phyloP scores from a whole-genome alignment of 2,113 vertebrate genomes.

The Etia nguti region DNA sequence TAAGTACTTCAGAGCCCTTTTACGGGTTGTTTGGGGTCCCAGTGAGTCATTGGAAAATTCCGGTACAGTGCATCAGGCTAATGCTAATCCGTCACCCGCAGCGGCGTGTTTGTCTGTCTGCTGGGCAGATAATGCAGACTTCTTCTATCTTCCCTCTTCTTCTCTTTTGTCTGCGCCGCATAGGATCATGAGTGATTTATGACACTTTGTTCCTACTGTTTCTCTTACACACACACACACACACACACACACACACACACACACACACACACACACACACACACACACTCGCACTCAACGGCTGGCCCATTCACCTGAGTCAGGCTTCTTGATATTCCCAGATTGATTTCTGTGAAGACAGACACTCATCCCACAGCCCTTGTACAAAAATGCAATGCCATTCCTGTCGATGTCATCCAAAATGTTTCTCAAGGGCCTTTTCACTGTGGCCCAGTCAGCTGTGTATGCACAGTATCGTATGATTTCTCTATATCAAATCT shows the following conservation, averaged over 20 bases:
- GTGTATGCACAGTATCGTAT: conserved; percentile 37
- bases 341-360: conserved; percentile 59
- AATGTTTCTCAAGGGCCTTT: conserved; percentile 41
- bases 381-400: conserved; percentile 31
- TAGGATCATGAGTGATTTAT: conserved; percentile 69
- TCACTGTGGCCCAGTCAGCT: conserved; percentile 9
- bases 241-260: background rate
- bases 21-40: conserved; percentile 36
- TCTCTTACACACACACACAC: background rate
- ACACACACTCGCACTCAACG: background rate
- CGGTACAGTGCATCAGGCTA: conserved; percentile 35
- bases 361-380: conserved; percentile 49
- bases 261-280: background rate
- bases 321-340: conserved; percentile 59
- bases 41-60: conserved; percentile 54
- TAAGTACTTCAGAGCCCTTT: conserved; percentile 48
- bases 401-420: conserved; percentile 49
- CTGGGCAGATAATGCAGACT: conserved; percentile 38
- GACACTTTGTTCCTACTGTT: conserved; percentile 60
- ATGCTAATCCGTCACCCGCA: conserved; percentile 66
- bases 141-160: conserved; percentile 17
- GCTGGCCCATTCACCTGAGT: conserved; percentile 57
- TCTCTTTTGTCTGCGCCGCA: conserved; percentile 40
- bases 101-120: conserved; percentile 53
- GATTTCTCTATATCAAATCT: conserved; percentile 29